Base-by-base conservation (phyloP, 2,113 vertebrate genomes). In the Coryphaenoides rupestris region DNA sequence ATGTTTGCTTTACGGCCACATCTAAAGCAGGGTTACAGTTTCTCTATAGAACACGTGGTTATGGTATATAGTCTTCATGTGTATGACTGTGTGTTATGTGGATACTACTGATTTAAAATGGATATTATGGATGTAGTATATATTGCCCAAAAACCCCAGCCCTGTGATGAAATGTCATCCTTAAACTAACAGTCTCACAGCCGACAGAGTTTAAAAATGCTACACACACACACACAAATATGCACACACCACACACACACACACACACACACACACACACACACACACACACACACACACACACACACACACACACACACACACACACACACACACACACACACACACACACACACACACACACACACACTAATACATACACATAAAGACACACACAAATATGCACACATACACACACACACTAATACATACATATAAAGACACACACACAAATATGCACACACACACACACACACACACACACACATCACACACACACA, bases 1-100 rank as follows among this genome's bases (percentile, higher is more conserved):
- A 75, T 78, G 57, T 84, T 76, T 70, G 73, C 76, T 71, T 62
- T 63, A 49, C 0, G 23, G 64, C 77, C 75, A 83, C 83, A 80
- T 83, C 80, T 79, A 55, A 84, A 19, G 46, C 46, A 28, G n/a
- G n/a, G n/a, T 78, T 57, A 67, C 69, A 56, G 71, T 76, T 50
- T 70, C 55, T 72, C 69, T 62, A 70, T 75, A 80, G 66, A 75
- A 80, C 13, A 1, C 62, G 57, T 45, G 61, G 63, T 68, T 40
- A 40, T 40, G 69, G 69, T 70, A 61, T 73, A 17, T 58, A 49
- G 55, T 54, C 58, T 50, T 55, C 65, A 61, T 59, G 73, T 70
- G 72, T 70, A 63, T 49, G 45, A n/a, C 65, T 65, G 71, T 73
- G 60, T 69, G 55, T n/a, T n/a, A 59, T 60, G 15, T 28, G 52